A percentile compares a stretch with the other conserved stretches of the same genome.
These are phyloP conservation scores for Furnarius figulus DNA, from an alignment of 2,113 vertebrate species.

Conservation along the genomic window DNA sequence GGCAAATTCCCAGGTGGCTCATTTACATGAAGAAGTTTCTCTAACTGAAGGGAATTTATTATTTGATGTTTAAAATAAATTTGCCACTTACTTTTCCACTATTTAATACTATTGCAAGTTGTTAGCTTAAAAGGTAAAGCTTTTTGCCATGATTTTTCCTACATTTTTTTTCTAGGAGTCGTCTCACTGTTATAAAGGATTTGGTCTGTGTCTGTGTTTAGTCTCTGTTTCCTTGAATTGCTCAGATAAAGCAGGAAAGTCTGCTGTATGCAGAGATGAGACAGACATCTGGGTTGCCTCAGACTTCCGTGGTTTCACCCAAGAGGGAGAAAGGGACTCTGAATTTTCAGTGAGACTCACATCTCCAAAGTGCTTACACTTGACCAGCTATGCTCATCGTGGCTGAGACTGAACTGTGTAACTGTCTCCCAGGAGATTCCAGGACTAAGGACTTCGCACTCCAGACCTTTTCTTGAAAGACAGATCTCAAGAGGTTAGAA, in stretches of 20 bases:
- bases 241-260: background rate
- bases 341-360: background rate
- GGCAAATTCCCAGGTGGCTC: background rate
- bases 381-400: background rate
- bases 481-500: background rate
- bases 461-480: background rate
- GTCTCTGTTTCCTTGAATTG: background rate
- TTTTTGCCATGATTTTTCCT: background rate
- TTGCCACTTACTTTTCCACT: background rate
- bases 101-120: background rate
- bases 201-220: background rate
- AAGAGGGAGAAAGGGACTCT: background rate
- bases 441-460: background rate
- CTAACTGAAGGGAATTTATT: background rate
- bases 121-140: background rate
- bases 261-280: background rate
- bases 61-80: background rate
- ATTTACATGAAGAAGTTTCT: background rate
- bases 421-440: background rate
- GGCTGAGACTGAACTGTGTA: background rate
- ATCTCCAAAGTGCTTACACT: background rate
- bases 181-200: background rate
- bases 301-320: background rate
- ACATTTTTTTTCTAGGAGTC: background rate
- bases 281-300: background rate